Evolutionary conservation across 2,113 vertebrate genomes (phyloP).

Genomic region (Corvus cornix): DNA sequence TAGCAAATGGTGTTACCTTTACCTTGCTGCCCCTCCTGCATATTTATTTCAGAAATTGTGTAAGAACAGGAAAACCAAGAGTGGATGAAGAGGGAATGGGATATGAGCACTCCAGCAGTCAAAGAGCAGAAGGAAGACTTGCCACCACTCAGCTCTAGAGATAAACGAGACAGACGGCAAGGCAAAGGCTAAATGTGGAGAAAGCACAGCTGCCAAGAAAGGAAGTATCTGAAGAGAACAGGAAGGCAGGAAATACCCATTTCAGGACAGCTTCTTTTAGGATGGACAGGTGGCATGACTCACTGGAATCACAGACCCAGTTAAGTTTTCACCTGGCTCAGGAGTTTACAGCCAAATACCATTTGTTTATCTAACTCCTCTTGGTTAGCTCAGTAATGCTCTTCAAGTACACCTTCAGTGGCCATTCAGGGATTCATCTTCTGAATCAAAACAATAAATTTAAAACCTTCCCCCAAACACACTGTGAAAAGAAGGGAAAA

Average conservation of each 20-base stretch:
- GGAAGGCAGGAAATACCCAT: neutral
- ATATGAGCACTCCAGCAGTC: neutral
- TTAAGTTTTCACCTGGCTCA: neutral
- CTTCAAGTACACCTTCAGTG: neutral
- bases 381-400: neutral
- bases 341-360: neutral
- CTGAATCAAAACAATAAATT: neutral
- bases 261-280: neutral
- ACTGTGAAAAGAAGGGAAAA: neutral
- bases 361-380: neutral
- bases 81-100: neutral
- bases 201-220: constrained; percentile 17
- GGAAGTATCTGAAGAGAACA: neutral
- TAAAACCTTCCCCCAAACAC: neutral
- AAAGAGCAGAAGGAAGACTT: constrained; percentile 11
- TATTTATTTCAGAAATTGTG: neutral
- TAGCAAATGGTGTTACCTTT: neutral
- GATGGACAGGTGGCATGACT: neutral
- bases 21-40: neutral
- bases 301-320: neutral
- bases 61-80: neutral
- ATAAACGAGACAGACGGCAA: neutral
- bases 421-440: neutral
- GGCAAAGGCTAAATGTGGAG: constrained; percentile 16
- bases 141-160: neutral